phyloP scores from a whole-genome alignment of 2,113 vertebrate species.

The Cyanoramphus novaezelandiae region DNA sequence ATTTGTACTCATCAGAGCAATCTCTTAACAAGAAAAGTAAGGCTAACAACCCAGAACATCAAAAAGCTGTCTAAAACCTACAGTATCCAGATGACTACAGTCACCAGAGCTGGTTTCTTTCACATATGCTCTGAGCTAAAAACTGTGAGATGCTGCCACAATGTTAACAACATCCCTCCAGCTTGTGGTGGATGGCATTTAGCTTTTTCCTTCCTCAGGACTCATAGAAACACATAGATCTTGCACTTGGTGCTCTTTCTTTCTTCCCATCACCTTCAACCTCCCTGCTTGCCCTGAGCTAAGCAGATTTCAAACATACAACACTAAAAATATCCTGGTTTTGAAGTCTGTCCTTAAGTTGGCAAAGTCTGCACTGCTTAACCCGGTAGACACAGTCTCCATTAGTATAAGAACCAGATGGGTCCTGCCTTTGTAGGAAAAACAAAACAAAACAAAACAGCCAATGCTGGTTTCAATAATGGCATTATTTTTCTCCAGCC shows the following conservation, averaged over 20 bases:
- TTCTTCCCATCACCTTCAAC: background rate
- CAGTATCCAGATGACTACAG: background rate
- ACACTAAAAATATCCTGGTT: background rate
- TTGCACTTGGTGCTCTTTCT: background rate
- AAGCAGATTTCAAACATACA: background rate
- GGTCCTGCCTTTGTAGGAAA: background rate
- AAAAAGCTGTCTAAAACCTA: background rate
- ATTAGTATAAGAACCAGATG: background rate
- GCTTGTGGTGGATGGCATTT: background rate
- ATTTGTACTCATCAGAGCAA: background rate
- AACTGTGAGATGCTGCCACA: background rate
- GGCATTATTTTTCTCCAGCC: constrained; percentile 56
- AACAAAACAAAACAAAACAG: background rate
- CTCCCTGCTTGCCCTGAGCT: fast-evolving
- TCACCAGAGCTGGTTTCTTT: background rate
- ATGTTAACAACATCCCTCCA: background rate
- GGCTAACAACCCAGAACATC: background rate
- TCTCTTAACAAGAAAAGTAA: background rate
- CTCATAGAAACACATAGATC: background rate
- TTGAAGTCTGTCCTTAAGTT: background rate
- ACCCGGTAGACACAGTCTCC: background rate
- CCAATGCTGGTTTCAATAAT: constrained; percentile 63
- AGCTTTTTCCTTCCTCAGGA: background rate
- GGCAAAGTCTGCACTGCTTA: background rate
- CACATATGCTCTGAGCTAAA: background rate